A percentile compares a stretch with the other conserved stretches of the same genome.
Evolutionary conservation across 2,797 vertebrate genomes (phyloP).

Genomic region (Calcarius lapponicus): DNA sequence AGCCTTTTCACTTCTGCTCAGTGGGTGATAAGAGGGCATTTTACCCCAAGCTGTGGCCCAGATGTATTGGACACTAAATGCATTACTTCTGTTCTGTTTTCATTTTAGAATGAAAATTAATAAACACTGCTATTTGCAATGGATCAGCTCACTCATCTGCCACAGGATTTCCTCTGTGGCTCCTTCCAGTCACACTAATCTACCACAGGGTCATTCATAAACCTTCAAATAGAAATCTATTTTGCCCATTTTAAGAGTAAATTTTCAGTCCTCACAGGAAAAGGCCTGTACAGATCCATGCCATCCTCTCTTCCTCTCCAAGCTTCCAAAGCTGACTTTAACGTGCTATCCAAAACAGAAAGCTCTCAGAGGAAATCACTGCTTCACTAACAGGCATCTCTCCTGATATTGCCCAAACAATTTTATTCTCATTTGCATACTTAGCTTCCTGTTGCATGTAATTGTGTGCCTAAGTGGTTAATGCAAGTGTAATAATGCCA

Average conservation of each 20-base stretch:
- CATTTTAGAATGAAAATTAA: neutral
- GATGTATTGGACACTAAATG: neutral
- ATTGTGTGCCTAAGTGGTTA: neutral
- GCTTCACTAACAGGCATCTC: neutral
- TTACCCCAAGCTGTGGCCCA: slow-evolving; percentile 20
- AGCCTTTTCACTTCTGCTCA: slow-evolving; percentile 5
- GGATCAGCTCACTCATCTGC: neutral
- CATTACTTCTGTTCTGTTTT: neutral
- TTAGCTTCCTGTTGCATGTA: neutral
- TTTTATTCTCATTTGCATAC: neutral
- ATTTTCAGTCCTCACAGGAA: neutral
- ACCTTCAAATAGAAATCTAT: neutral
- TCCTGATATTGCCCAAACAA: neutral
- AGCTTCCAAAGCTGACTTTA: neutral
- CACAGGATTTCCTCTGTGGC: neutral
- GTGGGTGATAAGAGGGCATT: neutral
- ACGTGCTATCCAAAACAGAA: neutral
- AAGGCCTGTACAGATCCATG: neutral
- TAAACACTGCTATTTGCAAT: neutral
- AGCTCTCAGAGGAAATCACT: neutral
- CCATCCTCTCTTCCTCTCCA: neutral
- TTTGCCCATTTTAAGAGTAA: neutral
- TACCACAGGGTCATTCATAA: neutral
- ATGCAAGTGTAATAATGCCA: neutral
- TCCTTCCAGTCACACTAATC: neutral